These are phyloP conservation scores for Temnothorax rugatulus DNA, from an alignment of 2,888 invertebrate genomes.

Conservation along the genomic window DNA sequence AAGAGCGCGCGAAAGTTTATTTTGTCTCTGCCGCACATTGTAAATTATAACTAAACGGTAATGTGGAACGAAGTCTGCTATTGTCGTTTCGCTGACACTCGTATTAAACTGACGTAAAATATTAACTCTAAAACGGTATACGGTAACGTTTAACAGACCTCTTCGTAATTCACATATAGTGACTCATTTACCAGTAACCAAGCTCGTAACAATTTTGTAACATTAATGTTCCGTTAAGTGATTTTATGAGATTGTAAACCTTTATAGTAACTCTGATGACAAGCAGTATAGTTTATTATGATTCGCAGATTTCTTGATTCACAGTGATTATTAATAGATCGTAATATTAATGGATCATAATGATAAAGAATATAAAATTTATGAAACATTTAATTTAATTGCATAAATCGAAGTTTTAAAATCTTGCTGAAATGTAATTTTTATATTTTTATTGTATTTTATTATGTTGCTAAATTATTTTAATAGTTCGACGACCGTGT, in stretches of 20 bases:
- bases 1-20: slow-evolving; percentile 32
- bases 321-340: neutral
- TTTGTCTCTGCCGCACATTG: slow-evolving; percentile 24
- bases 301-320: neutral
- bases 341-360: neutral
- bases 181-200: neutral
- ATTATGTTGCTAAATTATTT: neutral
- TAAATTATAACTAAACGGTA: slow-evolving; percentile 36
- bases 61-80: slow-evolving; percentile 16
- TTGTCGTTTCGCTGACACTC: slow-evolving; percentile 42
- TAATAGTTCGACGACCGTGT: neutral
- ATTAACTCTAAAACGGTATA: slow-evolving; percentile 37
- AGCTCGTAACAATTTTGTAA: slow-evolving; percentile 10
- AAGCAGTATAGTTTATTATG: neutral
- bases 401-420: neutral
- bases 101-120: slow-evolving; percentile 39
- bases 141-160: slow-evolving; percentile 18
- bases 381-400: neutral
- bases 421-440: neutral
- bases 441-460: neutral
- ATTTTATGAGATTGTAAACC: slow-evolving; percentile 35
- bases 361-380: neutral
- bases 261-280: slow-evolving; percentile 25
- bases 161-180: neutral
- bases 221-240: slow-evolving; percentile 34